These are phyloP conservation scores for Chrysogorgia sp. DNA, from an alignment of 92 coral and sea anemone genomes.

Conservation along the genomic window DNA sequence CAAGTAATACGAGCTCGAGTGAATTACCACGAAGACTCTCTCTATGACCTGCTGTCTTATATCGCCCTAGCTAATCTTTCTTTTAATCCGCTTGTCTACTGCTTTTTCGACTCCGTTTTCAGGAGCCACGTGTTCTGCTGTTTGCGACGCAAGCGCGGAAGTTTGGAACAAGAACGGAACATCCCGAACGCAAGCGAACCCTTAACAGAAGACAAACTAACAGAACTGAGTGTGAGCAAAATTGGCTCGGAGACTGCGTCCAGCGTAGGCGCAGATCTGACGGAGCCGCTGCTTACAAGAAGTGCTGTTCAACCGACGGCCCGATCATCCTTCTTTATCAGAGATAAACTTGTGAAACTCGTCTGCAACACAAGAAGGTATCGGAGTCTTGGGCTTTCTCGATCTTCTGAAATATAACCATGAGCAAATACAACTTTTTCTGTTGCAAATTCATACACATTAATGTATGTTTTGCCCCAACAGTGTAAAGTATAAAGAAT, in stretches of 20 bases:
- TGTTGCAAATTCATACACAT: no score
- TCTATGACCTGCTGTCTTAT: slow-evolving; percentile 79
- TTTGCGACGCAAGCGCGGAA: slow-evolving; percentile 51
- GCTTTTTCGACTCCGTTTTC: slow-evolving; percentile 90
- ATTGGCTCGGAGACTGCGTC: slow-evolving; percentile 47
- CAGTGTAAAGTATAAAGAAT: no score
- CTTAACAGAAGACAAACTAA: slow-evolving; percentile 77
- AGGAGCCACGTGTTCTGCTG: slow-evolving; percentile 82
- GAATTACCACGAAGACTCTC: slow-evolving; percentile 57
- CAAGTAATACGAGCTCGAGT: slow-evolving; percentile 61
- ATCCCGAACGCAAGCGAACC: slow-evolving; percentile 52
- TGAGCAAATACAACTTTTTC: no score
- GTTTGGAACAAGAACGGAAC: slow-evolving; percentile 58
- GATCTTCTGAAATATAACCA: slow-evolving; percentile 27
- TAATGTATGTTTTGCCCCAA: no score
- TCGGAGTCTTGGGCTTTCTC: slow-evolving; percentile 81
- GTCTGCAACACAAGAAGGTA: slow-evolving; percentile 91
- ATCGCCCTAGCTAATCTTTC: slow-evolving; percentile 88
- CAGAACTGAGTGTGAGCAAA: slow-evolving; percentile 87
- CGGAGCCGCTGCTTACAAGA: slow-evolving; percentile 67
- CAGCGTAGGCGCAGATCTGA: slow-evolving; percentile 11
- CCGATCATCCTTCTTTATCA: slow-evolving; percentile 45
- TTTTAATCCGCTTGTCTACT: slow-evolving; percentile 86
- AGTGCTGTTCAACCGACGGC: slow-evolving; percentile 10
- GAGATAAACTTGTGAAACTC: slow-evolving; percentile 81